These are phyloP conservation scores for Zenarchopterus dispar DNA, from an alignment of 2,797 vertebrate species.

Conservation along the genomic window DNA sequence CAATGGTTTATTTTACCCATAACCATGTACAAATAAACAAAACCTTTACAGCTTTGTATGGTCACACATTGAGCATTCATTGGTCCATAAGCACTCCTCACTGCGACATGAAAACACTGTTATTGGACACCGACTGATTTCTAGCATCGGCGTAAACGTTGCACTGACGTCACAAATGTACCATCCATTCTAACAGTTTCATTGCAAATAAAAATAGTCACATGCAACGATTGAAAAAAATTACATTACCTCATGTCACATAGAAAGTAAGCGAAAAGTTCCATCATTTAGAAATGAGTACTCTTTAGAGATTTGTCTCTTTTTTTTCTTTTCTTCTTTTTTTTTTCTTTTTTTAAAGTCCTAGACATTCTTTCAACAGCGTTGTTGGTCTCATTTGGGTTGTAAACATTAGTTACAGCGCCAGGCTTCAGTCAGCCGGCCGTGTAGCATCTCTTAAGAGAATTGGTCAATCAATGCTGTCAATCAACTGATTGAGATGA, in stretches of 20 bases:
- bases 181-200: constrained; percentile 85
- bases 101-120: constrained; percentile 80
- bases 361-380: constrained; percentile 87
- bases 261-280: constrained; percentile 82
- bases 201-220: constrained; percentile 85
- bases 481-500: constrained; percentile 74
- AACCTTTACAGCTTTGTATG: constrained; percentile 84
- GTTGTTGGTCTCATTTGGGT: constrained; percentile 86
- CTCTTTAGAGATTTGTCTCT: constrained; percentile 78
- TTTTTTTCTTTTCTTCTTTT: constrained; percentile 25
- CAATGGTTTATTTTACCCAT: constrained; percentile 84
- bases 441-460: constrained; percentile 73
- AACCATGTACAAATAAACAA: constrained; percentile 85
- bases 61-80: constrained; percentile 82
- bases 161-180: constrained; percentile 83
- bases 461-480: constrained; percentile 75
- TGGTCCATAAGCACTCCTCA: constrained; percentile 82
- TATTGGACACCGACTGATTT: constrained; percentile 72
- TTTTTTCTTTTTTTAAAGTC: constrained; percentile 68
- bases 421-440: constrained; percentile 75
- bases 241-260: constrained; percentile 85
- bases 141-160: constrained; percentile 76
- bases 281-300: constrained; percentile 81
- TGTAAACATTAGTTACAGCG: constrained; percentile 84
- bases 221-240: constrained; percentile 86